These are phyloP conservation scores for Zenarchopterus dispar DNA, from an alignment of 2,797 vertebrate species.

Conservation along the genomic window DNA sequence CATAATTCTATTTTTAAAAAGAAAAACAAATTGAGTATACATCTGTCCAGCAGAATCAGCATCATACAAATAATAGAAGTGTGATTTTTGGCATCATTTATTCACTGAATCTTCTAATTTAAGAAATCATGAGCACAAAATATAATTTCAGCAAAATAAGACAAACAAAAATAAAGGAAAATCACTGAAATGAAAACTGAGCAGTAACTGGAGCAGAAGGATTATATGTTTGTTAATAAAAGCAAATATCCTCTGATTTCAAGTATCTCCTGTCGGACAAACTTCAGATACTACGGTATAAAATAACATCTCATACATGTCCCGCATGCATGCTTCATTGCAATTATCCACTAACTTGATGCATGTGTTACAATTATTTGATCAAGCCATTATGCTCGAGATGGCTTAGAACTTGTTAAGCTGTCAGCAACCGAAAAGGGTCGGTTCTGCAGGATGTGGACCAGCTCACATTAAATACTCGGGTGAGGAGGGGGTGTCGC, in stretches of 20 bases:
- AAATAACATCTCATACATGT: conserved; percentile 96
- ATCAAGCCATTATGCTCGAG: conserved; percentile 10
- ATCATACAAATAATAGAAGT: conserved; percentile 81
- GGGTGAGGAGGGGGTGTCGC: conserved; percentile 95
- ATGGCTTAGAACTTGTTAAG: conserved; percentile 33
- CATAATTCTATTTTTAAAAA: conserved; percentile 83
- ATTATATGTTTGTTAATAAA: conserved; percentile 55
- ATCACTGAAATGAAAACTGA: conserved; percentile 64
- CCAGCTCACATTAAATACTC: conserved; percentile 94
- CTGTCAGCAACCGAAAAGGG: conserved; percentile 17
- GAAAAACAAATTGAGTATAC: conserved; percentile 84
- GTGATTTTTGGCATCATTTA: conserved; percentile 52
- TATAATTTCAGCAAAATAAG: conserved; percentile 54
- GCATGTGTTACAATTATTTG: conserved; percentile 47
- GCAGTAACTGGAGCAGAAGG: conserved; percentile 51
- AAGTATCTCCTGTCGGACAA: conserved; percentile 87
- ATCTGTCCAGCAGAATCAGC: conserved; percentile 94
- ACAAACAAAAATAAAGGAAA: conserved; percentile 47
- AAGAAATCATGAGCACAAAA: conserved; percentile 63
- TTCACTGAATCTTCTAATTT: too few species aligned
- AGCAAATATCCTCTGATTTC: conserved; percentile 75
- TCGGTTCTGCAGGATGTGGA: conserved; percentile 25
- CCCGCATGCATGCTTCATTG: conserved; percentile 96
- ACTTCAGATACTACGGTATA: conserved; percentile 84
- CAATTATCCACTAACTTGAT: conserved; percentile 49